A percentile compares a stretch with the other conserved stretches of the same genome.
Conservation (phyloP, 2,888 invertebrate genomes). For the Camponotus fellah region DNA sequence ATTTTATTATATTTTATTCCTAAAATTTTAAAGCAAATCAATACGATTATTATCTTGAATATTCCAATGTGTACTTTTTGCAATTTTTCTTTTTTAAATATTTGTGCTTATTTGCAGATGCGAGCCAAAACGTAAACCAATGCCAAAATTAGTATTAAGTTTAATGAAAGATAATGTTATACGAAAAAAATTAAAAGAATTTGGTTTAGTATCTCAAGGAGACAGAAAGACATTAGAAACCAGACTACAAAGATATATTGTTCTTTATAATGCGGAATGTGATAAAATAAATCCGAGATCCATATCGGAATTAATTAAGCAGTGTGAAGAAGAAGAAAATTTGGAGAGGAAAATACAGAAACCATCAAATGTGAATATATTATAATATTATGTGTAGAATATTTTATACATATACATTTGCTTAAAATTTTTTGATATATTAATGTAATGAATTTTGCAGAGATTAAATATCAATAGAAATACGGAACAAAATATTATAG, state of each 20-base stretch:
- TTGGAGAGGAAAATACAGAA: slow-evolving; percentile 79
- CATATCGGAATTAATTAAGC: slow-evolving; percentile 83
- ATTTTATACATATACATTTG: slow-evolving; percentile 8
- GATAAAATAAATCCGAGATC: slow-evolving; percentile 85
- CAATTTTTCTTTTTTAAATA: not conserved
- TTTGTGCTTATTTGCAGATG: slow-evolving; percentile 67
- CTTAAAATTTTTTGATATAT: slow-evolving; percentile 24
- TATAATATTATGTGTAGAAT: not conserved
- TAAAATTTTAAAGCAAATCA: not conserved
- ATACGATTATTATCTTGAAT: not conserved
- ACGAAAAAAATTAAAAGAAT: slow-evolving; percentile 85
- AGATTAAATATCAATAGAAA: slow-evolving; percentile 82
- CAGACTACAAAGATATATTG: slow-evolving; percentile 84
- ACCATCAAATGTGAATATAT: slow-evolving; percentile 59
- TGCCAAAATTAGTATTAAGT: slow-evolving; percentile 87
- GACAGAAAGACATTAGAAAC: slow-evolving; percentile 84
- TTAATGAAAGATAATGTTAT: slow-evolving; percentile 86
- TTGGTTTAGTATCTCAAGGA: slow-evolving; percentile 86
- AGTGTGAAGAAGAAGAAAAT: slow-evolving; percentile 85
- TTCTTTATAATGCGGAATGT: slow-evolving; percentile 86
- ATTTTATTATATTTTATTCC: slow-evolving; percentile 15
- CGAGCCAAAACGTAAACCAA: slow-evolving; percentile 82
- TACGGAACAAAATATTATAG: slow-evolving; percentile 83
- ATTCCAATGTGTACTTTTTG: slow-evolving; percentile 10
- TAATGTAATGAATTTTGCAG: slow-evolving; percentile 70